Evolutionary conservation across 1,140 invertebrate species (phyloP), one percentile per base, ranked within the genome.

Genomic region (Thaumetopoea pityocampa): DNA sequence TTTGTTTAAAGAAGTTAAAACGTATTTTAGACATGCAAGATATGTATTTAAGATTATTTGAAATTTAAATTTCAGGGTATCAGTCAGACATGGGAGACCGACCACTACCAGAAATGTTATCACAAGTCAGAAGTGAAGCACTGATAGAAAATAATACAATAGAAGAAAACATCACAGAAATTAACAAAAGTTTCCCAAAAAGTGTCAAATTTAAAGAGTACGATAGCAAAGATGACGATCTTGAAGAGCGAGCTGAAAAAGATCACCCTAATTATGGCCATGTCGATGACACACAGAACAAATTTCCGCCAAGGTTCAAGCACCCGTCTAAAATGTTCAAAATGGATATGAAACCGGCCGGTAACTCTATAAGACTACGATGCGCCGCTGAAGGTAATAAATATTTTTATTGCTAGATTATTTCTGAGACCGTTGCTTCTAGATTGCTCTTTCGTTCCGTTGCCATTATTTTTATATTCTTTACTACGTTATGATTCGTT

Each of bases 341-440:
- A 1, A 77, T 78, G 50, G 70, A 85, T 34, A 84, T 77, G 56
- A 85, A 85, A 44, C 82, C 83, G 2, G 79, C 79, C 18, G 85
- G 85, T n/a, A 81, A 62, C 38, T 76, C 68, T 11, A 69, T 84
- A 16, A 71, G 70, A 45, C 53, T 86, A 5, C 77, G 72, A 67
- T 86, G 85, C 51, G 70, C 72, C 26, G 73, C 74, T 37, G 85
- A 86, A 67, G 85, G 85, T 85, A 71, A 50, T 30, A 41, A 41
- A 41, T 40, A 40, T 30, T 30, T 40, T 32, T 32, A 41, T 41
- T 30, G 11, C 14, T 23, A 20, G n/a, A 28, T n/a, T 54, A 28
- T 9, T 32, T 28, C 33, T 33, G 18, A 10, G 23, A 27, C 27
- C 9, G 24, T 35, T 9, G 8, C 15, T 9, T 10, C 23, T 14